Conservation (phyloP, 2,113 vertebrate species). For the Spea bombifrons region DNA sequence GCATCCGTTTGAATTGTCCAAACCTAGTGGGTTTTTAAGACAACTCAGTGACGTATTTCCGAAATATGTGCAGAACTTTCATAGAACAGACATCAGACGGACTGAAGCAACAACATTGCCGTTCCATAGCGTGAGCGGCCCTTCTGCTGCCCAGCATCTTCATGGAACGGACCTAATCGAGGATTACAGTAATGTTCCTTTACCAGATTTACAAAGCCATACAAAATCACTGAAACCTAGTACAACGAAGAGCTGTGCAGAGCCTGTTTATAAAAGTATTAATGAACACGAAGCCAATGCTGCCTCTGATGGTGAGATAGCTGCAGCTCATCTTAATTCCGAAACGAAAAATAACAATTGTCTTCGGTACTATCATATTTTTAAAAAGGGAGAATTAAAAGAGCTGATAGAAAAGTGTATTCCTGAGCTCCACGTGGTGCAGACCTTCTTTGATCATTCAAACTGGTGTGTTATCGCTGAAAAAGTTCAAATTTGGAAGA, state of each 20-base stretch:
- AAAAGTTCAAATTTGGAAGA: conserved; percentile 63
- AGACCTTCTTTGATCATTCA: conserved; percentile 67
- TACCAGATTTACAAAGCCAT: conserved; percentile 70
- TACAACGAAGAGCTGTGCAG: conserved; percentile 38
- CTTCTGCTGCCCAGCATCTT: conserved; percentile 37
- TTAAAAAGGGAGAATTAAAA: conserved; percentile 66
- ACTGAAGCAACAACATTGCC: conserved; percentile 45
- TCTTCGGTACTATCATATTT: conserved; percentile 66
- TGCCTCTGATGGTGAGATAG: conserved; percentile 23
- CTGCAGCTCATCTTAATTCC: not conserved
- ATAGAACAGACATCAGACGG: conserved; percentile 63
- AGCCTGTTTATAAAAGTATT: conserved; percentile 40
- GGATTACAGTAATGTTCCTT: conserved; percentile 60
- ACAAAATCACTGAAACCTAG: conserved; percentile 53
- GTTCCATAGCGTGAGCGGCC: conserved; percentile 30
- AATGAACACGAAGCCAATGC: not conserved
- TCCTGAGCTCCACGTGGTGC: conserved; percentile 63
- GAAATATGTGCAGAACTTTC: conserved; percentile 58
- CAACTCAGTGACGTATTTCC: conserved; percentile 65
- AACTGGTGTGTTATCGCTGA: conserved; percentile 67
- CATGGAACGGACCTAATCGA: conserved; percentile 54
- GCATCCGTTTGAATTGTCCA: conserved; percentile 40
- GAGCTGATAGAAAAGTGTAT: conserved; percentile 62
- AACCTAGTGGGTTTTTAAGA: conserved; percentile 57
- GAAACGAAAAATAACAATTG: conserved; percentile 52